Evolutionary conservation across 2,888 invertebrate genomes (phyloP).

Genomic region (Azorinus chamasolen): DNA sequence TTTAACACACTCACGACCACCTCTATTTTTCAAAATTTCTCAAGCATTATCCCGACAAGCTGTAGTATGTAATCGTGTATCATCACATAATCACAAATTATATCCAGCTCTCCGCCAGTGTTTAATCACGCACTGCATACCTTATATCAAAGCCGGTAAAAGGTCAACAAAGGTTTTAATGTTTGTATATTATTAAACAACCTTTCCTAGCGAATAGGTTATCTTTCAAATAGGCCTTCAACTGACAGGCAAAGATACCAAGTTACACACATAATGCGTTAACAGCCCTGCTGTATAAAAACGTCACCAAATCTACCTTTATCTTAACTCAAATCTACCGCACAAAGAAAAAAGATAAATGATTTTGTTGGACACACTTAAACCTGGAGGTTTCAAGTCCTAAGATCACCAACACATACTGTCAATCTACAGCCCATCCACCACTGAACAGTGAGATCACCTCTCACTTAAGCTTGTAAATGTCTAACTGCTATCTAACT

Average conservation of each 20-base stretch:
- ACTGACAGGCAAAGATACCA: constrained; percentile 35
- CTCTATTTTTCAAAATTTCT: neutral
- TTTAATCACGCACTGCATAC: constrained; percentile 13
- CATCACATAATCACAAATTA: constrained; percentile 14
- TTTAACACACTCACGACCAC: constrained; percentile 5
- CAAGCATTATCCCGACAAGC: constrained; percentile 5
- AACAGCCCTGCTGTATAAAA: constrained; percentile 45
- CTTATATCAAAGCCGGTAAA: constrained; percentile 40
- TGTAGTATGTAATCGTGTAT: constrained; percentile 11
- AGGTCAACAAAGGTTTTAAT: constrained; percentile 57
- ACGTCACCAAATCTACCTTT: constrained; percentile 46
- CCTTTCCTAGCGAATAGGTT: constrained; percentile 41
- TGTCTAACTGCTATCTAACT: constrained; percentile 60
- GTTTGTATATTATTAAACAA: constrained; percentile 55
- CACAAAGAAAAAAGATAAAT: constrained; percentile 33
- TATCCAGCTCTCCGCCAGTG: constrained; percentile 1
- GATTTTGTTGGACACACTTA: constrained; percentile 16
- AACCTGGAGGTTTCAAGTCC: too few relatives aligned
- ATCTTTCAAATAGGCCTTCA: constrained; percentile 35
- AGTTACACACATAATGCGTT: constrained; percentile 46
- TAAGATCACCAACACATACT: constrained; percentile 10
- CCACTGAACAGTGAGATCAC: constrained; percentile 21
- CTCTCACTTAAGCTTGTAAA: constrained; percentile 58
- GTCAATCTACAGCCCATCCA: constrained; percentile 16
- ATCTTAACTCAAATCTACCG: constrained; percentile 38